Percentiles rank a stretch among this genome's conserved stretches.
These are phyloP conservation scores for Hydropsyche tenuis DNA, from an alignment of 1,140 invertebrate genomes.

Conservation along the genomic window DNA sequence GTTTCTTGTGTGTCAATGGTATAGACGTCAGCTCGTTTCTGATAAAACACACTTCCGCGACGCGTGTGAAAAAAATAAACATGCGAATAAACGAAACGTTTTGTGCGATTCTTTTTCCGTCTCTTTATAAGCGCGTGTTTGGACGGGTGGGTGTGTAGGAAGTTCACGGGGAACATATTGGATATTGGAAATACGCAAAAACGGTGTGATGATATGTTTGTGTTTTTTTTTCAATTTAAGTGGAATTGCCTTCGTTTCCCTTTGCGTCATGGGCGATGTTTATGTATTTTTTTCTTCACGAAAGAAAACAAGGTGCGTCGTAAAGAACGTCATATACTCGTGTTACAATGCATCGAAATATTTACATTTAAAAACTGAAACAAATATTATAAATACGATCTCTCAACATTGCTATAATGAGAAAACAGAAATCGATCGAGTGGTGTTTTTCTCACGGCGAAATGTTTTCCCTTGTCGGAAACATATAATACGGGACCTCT, in stretches of 20 bases:
- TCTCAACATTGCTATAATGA: not conserved
- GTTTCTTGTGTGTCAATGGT: conserved; percentile 13
- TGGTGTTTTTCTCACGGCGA: conserved; percentile 5
- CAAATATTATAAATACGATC: too few relatives aligned
- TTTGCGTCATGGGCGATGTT: conserved; percentile 26
- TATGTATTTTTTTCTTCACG: conserved; percentile 6
- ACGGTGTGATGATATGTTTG: conserved; percentile 29
- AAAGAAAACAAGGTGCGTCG: not conserved
- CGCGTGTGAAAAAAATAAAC: not conserved
- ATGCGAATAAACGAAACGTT: not conserved
- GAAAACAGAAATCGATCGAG: not conserved
- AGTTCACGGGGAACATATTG: too few relatives aligned
- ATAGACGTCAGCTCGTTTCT: conserved; percentile 8
- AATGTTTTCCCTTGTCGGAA: conserved; percentile 7
- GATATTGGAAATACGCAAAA: not conserved
- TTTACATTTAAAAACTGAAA: too few relatives aligned
- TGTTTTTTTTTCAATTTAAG: conserved; percentile 30
- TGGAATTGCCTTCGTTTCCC: conserved; percentile 31
- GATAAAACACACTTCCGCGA: conserved; percentile 6
- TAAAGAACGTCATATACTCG: too few relatives aligned
- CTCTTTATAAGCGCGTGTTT: too few relatives aligned
- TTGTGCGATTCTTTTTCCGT: not conserved
- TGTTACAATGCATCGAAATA: too few relatives aligned
- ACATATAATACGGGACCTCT: too few relatives aligned
- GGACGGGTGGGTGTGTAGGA: too few relatives aligned